Evolutionary conservation across 2,113 vertebrate species (phyloP), one percentile per base, ranked within the genome.

Genomic region (Scatophagus argus): DNA sequence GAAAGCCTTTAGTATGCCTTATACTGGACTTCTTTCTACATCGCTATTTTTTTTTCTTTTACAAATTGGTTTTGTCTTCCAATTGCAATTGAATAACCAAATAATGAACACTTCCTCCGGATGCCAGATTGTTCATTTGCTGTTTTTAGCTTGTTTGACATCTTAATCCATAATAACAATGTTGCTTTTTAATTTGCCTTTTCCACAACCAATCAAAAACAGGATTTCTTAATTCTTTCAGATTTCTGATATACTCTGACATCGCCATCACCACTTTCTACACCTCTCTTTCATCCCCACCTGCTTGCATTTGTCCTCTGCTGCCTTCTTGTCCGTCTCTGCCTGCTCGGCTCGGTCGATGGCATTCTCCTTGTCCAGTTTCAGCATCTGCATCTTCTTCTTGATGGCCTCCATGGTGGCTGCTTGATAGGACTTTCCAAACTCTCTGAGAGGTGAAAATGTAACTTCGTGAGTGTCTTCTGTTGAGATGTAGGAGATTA

Each of bases 301-400:
- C 96, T 98, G 96, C 58, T 97, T 97, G 93, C 95, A 96, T 93
- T 96, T 97, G 83, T 98, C 98, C 92, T 99, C 97, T 0, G 97
- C 97, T 3, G 96, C 96, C 74, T 99, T 99, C 92, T 96, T 98
- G 75, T 98, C 97, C 0, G 96, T 96, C 91, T 99, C 98, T 0
- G 97, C 98, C 90, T 98, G 97, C 90, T 99, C 97, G 0, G 98
- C 97, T 14, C 97, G 93, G 93, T 99, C 97, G 1, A 98, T 97
- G 91, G 98, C 97, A 0, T 98, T 98, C 95, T 99, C 97, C 92
- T 96, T 98, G 94, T 99, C 98, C 87, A 99, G 81, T 85, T 98
- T 99, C 84, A 98, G 91, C 97, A 99, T 99, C 94, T 95, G 95
- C 95, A 95, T 95, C 91, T 95, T 95, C 92, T 95, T 95, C 91